These are phyloP conservation scores for Bolinopsis microptera DNA, from an alignment of 37 sponge, comb jelly and placozoan species.

Conservation along the genomic window DNA sequence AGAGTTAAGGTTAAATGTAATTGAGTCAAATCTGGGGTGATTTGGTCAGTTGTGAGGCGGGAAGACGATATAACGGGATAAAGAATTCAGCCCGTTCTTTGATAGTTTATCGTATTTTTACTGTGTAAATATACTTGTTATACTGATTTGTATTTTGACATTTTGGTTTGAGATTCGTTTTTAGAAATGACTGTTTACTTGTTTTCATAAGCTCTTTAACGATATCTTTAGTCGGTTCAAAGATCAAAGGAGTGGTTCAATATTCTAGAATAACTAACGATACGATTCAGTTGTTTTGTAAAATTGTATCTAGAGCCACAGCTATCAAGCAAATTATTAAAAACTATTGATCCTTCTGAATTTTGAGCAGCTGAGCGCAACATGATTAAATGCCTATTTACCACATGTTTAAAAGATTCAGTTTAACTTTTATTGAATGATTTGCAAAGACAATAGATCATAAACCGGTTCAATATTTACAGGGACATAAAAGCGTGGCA, in stretches of 20 bases:
- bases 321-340: background rate
- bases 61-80: background rate
- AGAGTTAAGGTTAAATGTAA: background rate
- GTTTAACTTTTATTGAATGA: too few species aligned
- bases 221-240: background rate
- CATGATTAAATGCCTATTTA: background rate
- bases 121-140: background rate
- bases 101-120: background rate
- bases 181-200: background rate
- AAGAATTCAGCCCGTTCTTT: background rate
- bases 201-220: background rate
- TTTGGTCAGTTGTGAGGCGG: background rate
- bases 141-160: background rate
- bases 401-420: background rate
- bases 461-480: too few species aligned
- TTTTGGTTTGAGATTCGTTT: conserved; percentile 25
- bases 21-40: background rate
- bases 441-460: too few species aligned
- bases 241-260: background rate
- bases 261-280: too few species aligned
- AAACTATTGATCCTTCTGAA: background rate
- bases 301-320: too few species aligned
- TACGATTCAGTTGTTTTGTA: too few species aligned
- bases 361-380: background rate
- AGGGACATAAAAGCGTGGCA: conserved; percentile 12